Percentiles rank a stretch among this genome's conserved stretches.
Conservation (phyloP, 2,888 invertebrate species). For the Melipona bicolor region DNA sequence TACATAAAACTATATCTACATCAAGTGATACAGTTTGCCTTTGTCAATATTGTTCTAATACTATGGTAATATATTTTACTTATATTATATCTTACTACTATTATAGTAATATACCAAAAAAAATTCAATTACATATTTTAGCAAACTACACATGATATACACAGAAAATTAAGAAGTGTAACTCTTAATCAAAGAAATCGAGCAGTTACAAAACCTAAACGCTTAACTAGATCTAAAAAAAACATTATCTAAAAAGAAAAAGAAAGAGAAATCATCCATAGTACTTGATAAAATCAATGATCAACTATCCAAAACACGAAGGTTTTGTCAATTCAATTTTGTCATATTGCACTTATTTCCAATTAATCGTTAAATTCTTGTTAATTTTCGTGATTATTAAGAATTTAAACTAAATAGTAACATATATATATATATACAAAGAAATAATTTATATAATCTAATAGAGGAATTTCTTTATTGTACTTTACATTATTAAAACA, state of each 20-base stretch:
- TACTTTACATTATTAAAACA: constrained; percentile 26
- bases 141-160: constrained; percentile 9
- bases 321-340: constrained; percentile 18
- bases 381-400: not conserved
- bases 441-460: constrained; percentile 6
- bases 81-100: not conserved
- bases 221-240: constrained; percentile 40
- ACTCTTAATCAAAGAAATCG: constrained; percentile 28
- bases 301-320: constrained; percentile 24
- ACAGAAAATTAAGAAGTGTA: constrained; percentile 27
- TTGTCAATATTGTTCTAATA: constrained; percentile 74
- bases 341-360: not conserved
- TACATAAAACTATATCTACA: constrained; percentile 59
- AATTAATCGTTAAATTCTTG: constrained; percentile 1
- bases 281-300: constrained; percentile 29
- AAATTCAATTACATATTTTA: constrained; percentile 10
- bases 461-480: constrained; percentile 21
- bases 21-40: constrained; percentile 58
- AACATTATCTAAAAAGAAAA: constrained; percentile 30
- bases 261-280: constrained; percentile 5
- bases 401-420: not conserved
- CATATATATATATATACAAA: not conserved
- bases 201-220: constrained; percentile 38
- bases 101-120: not conserved
- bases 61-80: constrained; percentile 36